Evolutionary conservation across 2,888 invertebrate species (phyloP).

Genomic region (Furcula furcula): DNA sequence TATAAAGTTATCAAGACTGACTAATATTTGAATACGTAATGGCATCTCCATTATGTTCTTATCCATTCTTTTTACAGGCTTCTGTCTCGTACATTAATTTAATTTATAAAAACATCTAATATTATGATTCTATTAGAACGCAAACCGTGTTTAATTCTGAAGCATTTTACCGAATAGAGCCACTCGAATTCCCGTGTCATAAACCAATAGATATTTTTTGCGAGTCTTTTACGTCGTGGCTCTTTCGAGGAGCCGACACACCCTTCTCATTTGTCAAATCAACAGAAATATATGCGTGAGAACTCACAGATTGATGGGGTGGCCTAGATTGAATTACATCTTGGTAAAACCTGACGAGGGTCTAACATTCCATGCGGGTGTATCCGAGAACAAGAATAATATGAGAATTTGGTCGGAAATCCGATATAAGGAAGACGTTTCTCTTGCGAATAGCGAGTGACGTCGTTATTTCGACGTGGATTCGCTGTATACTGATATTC

Average conservation of each 20-base stretch:
- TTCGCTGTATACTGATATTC: not conserved
- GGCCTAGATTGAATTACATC: slow-evolving; percentile 80
- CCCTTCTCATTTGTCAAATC: slow-evolving; percentile 82
- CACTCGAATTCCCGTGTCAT: slow-evolving; percentile 17
- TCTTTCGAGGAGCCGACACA: slow-evolving; percentile 58
- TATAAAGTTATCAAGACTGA: not conserved
- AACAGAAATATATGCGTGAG: slow-evolving; percentile 80
- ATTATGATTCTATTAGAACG: too few species aligned
- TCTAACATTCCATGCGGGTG: slow-evolving; percentile 68
- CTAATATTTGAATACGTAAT: not conserved
- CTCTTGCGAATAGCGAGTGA: slow-evolving; percentile 18
- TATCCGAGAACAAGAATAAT: slow-evolving; percentile 64
- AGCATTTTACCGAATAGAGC: too few species aligned
- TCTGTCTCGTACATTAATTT: too few species aligned
- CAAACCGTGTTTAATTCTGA: too few species aligned
- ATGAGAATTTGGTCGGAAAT: slow-evolving; percentile 58
- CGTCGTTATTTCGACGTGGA: slow-evolving; percentile 11
- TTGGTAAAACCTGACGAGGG: slow-evolving; percentile 77
- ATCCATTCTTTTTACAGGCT: too few species aligned
- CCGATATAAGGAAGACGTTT: slow-evolving; percentile 40
- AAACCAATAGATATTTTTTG: slow-evolving; percentile 51
- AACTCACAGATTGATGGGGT: slow-evolving; percentile 79
- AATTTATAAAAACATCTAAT: too few species aligned
- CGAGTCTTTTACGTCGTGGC: slow-evolving; percentile 43
- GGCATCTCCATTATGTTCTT: slow-evolving; percentile 18